Evolutionary conservation across 2,888 invertebrate genomes (phyloP).

Genomic region (Trichogramma evanescens): DNA sequence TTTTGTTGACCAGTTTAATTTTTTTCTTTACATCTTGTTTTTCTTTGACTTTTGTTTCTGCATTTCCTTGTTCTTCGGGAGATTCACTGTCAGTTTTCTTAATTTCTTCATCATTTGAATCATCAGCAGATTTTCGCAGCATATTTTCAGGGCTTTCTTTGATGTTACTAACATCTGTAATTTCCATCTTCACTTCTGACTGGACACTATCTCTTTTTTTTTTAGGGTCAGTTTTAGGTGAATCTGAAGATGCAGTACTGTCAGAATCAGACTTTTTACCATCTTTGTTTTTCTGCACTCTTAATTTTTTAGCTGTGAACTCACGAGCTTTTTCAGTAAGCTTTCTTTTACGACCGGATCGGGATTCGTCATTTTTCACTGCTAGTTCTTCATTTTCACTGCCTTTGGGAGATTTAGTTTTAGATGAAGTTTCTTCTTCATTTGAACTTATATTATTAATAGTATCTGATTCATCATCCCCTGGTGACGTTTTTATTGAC

Average conservation of each 20-base stretch:
- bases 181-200: too few species aligned
- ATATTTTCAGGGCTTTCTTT: constrained; percentile 13
- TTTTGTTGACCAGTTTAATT: constrained; percentile 24
- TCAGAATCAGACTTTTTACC: too few species aligned
- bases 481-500: not conserved
- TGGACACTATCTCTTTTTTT: too few species aligned
- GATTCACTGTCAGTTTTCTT: not conserved
- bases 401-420: not conserved
- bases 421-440: not conserved
- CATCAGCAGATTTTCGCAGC: not conserved
- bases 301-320: too few species aligned
- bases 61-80: not conserved
- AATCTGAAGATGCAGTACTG: too few species aligned
- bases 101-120: not conserved
- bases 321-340: constrained; percentile 40
- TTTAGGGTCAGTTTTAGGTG: too few species aligned
- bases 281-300: too few species aligned
- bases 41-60: not conserved
- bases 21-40: constrained; percentile 4
- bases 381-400: not conserved
- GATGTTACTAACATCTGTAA: constrained; percentile 26
- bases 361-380: constrained; percentile 32
- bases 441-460: not conserved
- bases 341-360: constrained; percentile 43
- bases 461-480: not conserved